These are phyloP conservation scores for Geodia barretti DNA, from an alignment of 37 sponge, comb jelly and placozoan species.

Conservation along the genomic window DNA sequence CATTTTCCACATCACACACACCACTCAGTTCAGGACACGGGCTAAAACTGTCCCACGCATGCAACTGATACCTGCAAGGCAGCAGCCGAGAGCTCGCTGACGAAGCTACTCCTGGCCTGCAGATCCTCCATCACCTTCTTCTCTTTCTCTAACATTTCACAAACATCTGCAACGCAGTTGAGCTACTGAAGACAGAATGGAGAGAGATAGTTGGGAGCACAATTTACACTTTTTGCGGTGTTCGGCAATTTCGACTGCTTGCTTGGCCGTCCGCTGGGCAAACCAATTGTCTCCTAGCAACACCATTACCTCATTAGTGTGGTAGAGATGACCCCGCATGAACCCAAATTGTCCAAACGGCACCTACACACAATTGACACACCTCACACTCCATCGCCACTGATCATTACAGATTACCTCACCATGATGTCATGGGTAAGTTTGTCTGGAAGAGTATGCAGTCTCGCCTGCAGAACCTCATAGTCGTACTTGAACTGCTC, in stretches of 20 bases:
- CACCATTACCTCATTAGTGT: slow-evolving; percentile 90
- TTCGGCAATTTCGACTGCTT: slow-evolving; percentile 72
- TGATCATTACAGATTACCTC: slow-evolving; percentile 9
- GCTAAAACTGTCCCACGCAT: not conserved
- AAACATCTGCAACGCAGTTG: slow-evolving; percentile 45
- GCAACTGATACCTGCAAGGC: no score
- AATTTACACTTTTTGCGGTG: slow-evolving; percentile 67
- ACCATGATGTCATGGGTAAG: slow-evolving; percentile 88
- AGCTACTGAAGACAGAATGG: slow-evolving; percentile 1
- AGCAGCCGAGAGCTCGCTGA: slow-evolving; percentile 16
- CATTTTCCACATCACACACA: not conserved
- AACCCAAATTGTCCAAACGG: slow-evolving; percentile 85
- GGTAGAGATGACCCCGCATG: slow-evolving; percentile 84
- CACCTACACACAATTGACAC: no score
- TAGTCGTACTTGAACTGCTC: slow-evolving; percentile 79
- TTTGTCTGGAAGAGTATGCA: slow-evolving; percentile 67
- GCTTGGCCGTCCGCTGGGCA: slow-evolving; percentile 68
- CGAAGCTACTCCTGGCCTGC: slow-evolving; percentile 39
- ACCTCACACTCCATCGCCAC: not conserved
- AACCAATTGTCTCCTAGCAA: slow-evolving; percentile 97
- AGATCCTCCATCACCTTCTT: slow-evolving; percentile 38
- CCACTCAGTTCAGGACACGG: not conserved
- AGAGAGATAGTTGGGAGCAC: not conserved
- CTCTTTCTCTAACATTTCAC: slow-evolving; percentile 42
- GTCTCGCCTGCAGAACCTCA: slow-evolving; percentile 56